A percentile compares a stretch with the other conserved stretches of the same genome.
These are phyloP conservation scores for Phasianus colchicus DNA, from an alignment of 2,113 vertebrate species.

Conservation along the genomic window DNA sequence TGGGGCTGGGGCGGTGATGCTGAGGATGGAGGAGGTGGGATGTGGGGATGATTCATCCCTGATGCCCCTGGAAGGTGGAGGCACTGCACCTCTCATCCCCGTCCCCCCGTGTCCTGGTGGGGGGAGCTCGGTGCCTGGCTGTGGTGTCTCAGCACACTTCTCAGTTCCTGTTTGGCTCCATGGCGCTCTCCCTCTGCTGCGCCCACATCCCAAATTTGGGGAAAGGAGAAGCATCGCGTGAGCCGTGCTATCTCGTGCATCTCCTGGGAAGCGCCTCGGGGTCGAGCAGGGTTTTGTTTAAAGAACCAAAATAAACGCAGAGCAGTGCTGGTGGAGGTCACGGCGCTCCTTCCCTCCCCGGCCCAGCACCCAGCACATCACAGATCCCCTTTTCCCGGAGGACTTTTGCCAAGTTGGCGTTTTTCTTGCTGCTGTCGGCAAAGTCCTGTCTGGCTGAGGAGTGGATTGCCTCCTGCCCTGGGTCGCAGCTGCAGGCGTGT, in stretches of 20 bases:
- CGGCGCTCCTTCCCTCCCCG: neutral
- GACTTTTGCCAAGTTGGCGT: neutral
- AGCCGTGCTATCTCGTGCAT: neutral
- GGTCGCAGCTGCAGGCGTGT: neutral
- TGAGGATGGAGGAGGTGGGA: neutral
- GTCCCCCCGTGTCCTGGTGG: accelerated
- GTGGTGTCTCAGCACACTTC: neutral
- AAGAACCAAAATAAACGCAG: constrained; percentile 42
- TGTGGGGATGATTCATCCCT: neutral
- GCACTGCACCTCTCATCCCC: neutral
- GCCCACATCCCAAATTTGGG: constrained; percentile 36
- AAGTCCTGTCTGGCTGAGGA: constrained; percentile 31
- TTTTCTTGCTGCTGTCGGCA: constrained; percentile 57
- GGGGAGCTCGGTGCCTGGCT: neutral
- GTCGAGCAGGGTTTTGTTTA: constrained; percentile 51
- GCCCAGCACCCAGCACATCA: neutral
- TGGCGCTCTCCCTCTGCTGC: neutral
- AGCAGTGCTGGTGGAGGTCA: constrained; percentile 18
- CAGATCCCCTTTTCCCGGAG: neutral
- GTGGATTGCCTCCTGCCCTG: constrained; percentile 5
- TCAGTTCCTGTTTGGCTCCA: accelerated
- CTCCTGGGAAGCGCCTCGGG: constrained; percentile 20
- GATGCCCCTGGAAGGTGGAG: neutral
- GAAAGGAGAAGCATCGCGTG: neutral
- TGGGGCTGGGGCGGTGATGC: neutral